These are phyloP conservation scores for Protosalanx chinensis DNA, from an alignment of 2,797 vertebrate species.

Conservation along the genomic window DNA sequence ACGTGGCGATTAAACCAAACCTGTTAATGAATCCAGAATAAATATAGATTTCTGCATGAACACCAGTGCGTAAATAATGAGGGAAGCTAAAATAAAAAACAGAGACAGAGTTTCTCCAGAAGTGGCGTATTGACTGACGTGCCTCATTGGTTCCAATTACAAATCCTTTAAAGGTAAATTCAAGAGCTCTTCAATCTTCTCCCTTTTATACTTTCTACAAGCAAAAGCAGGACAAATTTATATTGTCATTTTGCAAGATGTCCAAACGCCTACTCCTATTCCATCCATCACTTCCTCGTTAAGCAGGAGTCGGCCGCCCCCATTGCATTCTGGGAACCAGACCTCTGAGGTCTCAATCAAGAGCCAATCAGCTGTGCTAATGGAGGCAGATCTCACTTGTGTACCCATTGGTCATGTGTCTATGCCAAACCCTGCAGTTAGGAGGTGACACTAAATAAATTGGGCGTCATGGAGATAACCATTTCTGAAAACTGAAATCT, in stretches of 20 bases:
- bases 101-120: constrained; percentile 53
- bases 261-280: constrained; percentile 32
- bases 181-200: constrained; percentile 58
- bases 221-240: constrained; percentile 38
- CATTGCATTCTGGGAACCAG: constrained; percentile 53
- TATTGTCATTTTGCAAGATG: constrained; percentile 40
- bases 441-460: constrained; percentile 78
- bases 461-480: constrained; percentile 67
- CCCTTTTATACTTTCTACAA: constrained; percentile 37
- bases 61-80: constrained; percentile 54
- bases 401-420: constrained; percentile 62
- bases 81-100: constrained; percentile 26
- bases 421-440: constrained; percentile 67
- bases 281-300: constrained; percentile 47
- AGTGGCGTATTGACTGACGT: constrained; percentile 66
- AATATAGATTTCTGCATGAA: constrained; percentile 64
- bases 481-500: constrained; percentile 69
- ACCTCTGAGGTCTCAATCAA: constrained; percentile 54
- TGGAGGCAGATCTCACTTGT: constrained; percentile 56
- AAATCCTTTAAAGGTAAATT: constrained; percentile 57
- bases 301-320: constrained; percentile 44
- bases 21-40: constrained; percentile 55
- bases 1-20: constrained; percentile 45
- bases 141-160: constrained; percentile 69
- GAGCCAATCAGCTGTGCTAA: constrained; percentile 61